Evolutionary conservation across 1,140 invertebrate species (phyloP).

Genomic region (Pseudobourletiella spinata): DNA sequence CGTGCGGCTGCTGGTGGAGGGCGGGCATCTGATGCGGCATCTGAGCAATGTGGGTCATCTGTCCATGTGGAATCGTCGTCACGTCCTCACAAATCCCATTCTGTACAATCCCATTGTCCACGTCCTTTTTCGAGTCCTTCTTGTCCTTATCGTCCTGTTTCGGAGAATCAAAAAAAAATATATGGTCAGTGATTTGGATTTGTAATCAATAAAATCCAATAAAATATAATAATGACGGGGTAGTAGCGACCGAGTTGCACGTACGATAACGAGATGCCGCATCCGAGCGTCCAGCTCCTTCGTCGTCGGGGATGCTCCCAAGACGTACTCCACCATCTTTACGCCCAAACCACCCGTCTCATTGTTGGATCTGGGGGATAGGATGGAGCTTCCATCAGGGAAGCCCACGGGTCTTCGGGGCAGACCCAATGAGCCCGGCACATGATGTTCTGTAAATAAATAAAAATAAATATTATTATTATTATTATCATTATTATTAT

Average conservation of each 20-base stretch:
- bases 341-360: slow-evolving; percentile 77
- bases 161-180: slow-evolving; percentile 29
- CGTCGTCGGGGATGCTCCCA: slow-evolving; percentile 78
- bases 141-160: slow-evolving; percentile 42
- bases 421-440: slow-evolving; percentile 46
- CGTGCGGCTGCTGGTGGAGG: slow-evolving; percentile 15
- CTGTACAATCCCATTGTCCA: slow-evolving; percentile 54
- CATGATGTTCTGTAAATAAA: slow-evolving; percentile 36
- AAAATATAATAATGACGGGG: not conserved
- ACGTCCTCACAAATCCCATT: slow-evolving; percentile 80
- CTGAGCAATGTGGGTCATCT: slow-evolving; percentile 11
- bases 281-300: slow-evolving; percentile 62
- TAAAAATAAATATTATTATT: too few species aligned
- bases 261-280: slow-evolving; percentile 57
- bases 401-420: slow-evolving; percentile 42
- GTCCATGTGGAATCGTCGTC: not conserved
- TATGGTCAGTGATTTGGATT: not conserved
- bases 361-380: slow-evolving; percentile 55
- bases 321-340: slow-evolving; percentile 97
- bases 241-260: too few species aligned
- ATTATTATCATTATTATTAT: too few species aligned
- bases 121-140: slow-evolving; percentile 53
- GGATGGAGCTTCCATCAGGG: slow-evolving; percentile 41
- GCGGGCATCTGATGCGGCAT: slow-evolving; percentile 44
- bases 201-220: not conserved